Evolutionary conservation across 2,797 vertebrate genomes (phyloP).

Genomic region (Intellagama lesueurii): DNA sequence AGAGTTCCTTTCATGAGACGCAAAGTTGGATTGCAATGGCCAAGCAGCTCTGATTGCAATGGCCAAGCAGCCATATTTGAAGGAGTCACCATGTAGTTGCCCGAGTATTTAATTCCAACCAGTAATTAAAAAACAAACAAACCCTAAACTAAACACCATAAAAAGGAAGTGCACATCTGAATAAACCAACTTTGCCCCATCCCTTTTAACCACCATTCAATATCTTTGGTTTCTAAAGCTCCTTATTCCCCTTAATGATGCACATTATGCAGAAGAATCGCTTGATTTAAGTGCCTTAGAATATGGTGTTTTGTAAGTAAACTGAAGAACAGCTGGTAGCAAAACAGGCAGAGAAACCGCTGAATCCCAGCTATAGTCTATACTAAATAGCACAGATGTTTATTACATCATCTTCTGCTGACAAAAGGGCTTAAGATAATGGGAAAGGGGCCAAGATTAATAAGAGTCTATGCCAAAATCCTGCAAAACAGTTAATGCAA

Average conservation of each 20-base stretch:
- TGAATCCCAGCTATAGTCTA: neutral
- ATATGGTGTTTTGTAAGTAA: neutral
- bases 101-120: neutral
- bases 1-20: neutral
- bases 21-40: neutral
- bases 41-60: neutral
- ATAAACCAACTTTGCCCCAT: neutral
- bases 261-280: conserved; percentile 37
- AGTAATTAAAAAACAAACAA: neutral
- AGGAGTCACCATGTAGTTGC: neutral
- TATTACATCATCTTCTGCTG: too few species aligned
- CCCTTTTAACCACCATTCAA: neutral
- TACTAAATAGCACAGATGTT: neutral
- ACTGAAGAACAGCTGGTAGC: neutral
- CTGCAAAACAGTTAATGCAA: neutral
- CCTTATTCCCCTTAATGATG: neutral
- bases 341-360: neutral
- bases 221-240: neutral
- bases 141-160: neutral
- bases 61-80: neutral
- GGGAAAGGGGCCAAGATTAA: neutral
- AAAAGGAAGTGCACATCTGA: neutral
- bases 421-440: neutral
- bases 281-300: neutral
- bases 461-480: neutral